Conservation (phyloP, 2,113 vertebrate genomes). For the Noturus placidus region DNA sequence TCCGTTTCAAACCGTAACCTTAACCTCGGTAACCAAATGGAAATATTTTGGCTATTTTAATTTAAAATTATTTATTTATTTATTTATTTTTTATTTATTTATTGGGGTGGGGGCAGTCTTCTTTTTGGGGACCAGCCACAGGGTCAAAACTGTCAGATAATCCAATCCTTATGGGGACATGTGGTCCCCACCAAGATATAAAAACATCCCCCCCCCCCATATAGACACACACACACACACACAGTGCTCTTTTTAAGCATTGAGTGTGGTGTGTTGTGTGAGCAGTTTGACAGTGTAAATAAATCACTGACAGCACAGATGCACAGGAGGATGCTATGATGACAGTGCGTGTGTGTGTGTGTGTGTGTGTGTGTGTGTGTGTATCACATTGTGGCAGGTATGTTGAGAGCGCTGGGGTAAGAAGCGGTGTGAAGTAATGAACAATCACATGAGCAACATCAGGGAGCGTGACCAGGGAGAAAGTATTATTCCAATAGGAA, state of each 20-base stretch:
- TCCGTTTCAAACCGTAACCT: background rate
- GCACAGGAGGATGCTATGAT: conserved; percentile 17
- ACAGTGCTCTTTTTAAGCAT: conserved; percentile 7
- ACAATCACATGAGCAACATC: conserved; percentile 11
- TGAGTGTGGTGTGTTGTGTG: conserved; percentile 6
- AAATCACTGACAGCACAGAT: conserved; percentile 26
- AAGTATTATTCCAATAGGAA: conserved; percentile 4
- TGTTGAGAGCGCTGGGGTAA: background rate
- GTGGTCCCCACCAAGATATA: background rate
- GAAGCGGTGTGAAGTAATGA: background rate
- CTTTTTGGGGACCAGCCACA: background rate
- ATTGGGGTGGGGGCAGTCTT: background rate
- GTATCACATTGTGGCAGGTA: background rate
- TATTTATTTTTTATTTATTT: too few relatives aligned
- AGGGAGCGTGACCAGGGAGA: background rate
- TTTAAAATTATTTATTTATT: too few relatives aligned
- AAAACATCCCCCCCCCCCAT: background rate
- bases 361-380: conserved; percentile 16
- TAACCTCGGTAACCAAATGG: background rate
- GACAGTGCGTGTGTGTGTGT: background rate
- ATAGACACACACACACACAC: conserved; percentile 39
- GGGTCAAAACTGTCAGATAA: background rate
- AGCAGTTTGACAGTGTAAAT: conserved; percentile 31
- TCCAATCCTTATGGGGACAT: background rate
- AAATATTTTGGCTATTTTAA: background rate